Percentiles rank a stretch among this genome's conserved stretches.
phyloP scores from a whole-genome alignment of 2,888 invertebrate species.

The Zhengitettix transpicula region DNA sequence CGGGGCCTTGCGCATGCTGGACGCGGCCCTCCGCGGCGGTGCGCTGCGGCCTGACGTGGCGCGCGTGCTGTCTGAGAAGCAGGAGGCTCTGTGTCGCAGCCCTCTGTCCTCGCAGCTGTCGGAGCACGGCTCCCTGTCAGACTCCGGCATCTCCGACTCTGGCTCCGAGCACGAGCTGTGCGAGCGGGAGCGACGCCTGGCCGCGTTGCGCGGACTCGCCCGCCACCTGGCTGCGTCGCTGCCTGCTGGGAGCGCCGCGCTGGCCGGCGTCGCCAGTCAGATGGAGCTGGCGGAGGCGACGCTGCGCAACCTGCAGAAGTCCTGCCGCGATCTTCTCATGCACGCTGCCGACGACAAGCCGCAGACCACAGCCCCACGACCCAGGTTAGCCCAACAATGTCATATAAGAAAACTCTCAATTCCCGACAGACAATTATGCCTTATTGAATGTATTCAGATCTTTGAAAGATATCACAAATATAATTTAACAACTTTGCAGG shows the following conservation, averaged over 20 bases:
- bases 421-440: no score
- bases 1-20: not conserved
- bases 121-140: conserved; percentile 43
- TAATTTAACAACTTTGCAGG: no score
- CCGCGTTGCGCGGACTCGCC: conserved; percentile 48
- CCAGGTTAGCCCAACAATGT: no score
- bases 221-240: conserved; percentile 48
- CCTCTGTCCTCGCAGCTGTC: not conserved
- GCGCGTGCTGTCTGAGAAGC: not conserved
- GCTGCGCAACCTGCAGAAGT: conserved; percentile 47
- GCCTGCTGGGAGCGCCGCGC: conserved; percentile 47
- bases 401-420: no score
- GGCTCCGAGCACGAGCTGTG: conserved; percentile 47
- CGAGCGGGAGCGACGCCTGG: conserved; percentile 47
- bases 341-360: conserved; percentile 34
- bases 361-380: conserved; percentile 16
- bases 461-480: no score
- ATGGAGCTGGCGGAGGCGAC: conserved; percentile 56
- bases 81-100: not conserved
- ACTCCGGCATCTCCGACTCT: conserved; percentile 65
- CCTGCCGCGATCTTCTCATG: conserved; percentile 47
- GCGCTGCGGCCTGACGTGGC: not conserved
- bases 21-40: not conserved
- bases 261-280: conserved; percentile 44
- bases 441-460: no score